Percentiles rank a stretch among this genome's conserved stretches.
These are phyloP conservation scores for Leucoptera coffeella DNA, from an alignment of 2,888 invertebrate species.

Conservation along the genomic window DNA sequence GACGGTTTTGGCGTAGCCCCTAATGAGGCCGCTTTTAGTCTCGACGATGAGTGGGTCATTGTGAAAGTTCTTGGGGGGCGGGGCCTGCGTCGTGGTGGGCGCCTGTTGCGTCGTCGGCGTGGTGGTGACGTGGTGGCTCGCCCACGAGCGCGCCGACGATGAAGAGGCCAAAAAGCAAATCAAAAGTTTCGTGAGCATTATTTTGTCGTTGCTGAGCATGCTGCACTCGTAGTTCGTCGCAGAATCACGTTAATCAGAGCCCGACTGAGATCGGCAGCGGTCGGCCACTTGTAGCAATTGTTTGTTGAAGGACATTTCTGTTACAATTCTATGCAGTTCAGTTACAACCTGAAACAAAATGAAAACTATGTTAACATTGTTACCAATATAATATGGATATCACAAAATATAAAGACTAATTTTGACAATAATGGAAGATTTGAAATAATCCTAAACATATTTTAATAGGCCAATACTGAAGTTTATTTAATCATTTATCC, in stretches of 20 bases:
- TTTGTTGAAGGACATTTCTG: constrained; percentile 43
- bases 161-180: constrained; percentile 23
- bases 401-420: too few relatives aligned
- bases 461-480: too few relatives aligned
- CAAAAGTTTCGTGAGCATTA: constrained; percentile 36
- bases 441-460: too few relatives aligned
- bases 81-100: constrained; percentile 29
- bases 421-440: too few relatives aligned
- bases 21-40: constrained; percentile 75
- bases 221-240: constrained; percentile 10
- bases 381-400: constrained; percentile 6
- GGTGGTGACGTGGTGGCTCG: constrained; percentile 45
- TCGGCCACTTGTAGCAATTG: constrained; percentile 34
- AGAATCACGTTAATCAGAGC: constrained; percentile 14
- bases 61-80: constrained; percentile 37
- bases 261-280: constrained; percentile 27
- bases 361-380: constrained; percentile 9
- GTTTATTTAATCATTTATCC: too few relatives aligned
- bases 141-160: constrained; percentile 38
- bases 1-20: constrained; percentile 74
- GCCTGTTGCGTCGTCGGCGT: constrained; percentile 44
- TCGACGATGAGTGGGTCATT: constrained; percentile 75
- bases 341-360: constrained; percentile 22
- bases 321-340: too few relatives aligned
- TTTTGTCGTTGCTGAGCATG: constrained; percentile 33